Evolutionary conservation across 1,140 invertebrate genomes (phyloP).

Genomic region (Epicauta chinensis): DNA sequence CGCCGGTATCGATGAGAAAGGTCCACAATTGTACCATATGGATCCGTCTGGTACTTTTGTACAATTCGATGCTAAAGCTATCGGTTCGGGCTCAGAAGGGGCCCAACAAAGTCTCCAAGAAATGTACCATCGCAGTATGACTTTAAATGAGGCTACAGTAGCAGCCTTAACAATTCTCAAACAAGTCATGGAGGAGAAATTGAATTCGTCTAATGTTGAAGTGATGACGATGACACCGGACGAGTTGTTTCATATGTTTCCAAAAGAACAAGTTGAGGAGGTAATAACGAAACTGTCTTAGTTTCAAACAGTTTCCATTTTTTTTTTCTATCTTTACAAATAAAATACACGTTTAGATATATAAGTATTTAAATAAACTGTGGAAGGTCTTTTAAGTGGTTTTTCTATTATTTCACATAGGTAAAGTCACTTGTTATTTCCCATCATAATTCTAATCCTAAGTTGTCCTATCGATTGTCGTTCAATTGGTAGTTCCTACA

Average conservation of each 20-base stretch:
- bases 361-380: too few relatives aligned
- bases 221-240: constrained; percentile 88
- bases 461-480: too few relatives aligned
- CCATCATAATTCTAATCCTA: too few relatives aligned
- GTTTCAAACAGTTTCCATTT: constrained; percentile 14
- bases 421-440: too few relatives aligned
- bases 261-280: constrained; percentile 84
- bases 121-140: constrained; percentile 74
- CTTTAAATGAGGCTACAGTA: constrained; percentile 91
- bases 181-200: constrained; percentile 99
- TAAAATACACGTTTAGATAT: neutral
- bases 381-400: too few relatives aligned
- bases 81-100: constrained; percentile 98
- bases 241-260: constrained; percentile 83
- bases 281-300: constrained; percentile 76
- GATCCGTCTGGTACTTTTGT: constrained; percentile 98
- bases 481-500: neutral
- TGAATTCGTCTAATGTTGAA: constrained; percentile 97
- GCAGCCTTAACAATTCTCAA: constrained; percentile 91
- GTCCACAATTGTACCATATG: constrained; percentile 91
- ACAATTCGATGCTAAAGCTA: constrained; percentile 97
- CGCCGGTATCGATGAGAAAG: constrained; percentile 79
- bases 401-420: too few relatives aligned
- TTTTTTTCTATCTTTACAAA: neutral
- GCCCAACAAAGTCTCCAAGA: constrained; percentile 93